Percentiles rank a stretch among this genome's conserved stretches.
These are phyloP conservation scores for Anas georgica DNA, from an alignment of 2,797 vertebrate species.

Conservation along the genomic window DNA sequence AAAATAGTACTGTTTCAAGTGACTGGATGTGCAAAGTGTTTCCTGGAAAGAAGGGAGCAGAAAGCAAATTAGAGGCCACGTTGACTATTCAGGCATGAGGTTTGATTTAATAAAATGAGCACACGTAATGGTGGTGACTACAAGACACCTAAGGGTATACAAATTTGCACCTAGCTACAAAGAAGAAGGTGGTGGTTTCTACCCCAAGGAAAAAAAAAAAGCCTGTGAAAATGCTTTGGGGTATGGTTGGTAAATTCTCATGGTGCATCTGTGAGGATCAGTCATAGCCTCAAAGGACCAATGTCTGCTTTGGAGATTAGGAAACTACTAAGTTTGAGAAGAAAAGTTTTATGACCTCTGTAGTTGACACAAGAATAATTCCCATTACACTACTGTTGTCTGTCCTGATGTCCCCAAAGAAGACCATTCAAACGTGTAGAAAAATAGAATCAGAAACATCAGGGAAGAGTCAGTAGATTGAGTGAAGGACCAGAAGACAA, in stretches of 20 bases:
- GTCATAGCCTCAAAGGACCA: background rate
- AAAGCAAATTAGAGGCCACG: background rate
- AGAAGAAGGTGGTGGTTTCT: background rate
- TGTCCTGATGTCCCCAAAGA: background rate
- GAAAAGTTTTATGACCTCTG: background rate
- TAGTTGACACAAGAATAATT: background rate
- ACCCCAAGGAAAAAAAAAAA: background rate
- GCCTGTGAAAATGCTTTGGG: background rate
- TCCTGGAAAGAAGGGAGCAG: background rate
- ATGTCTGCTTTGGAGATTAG: background rate
- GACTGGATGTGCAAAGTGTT: background rate
- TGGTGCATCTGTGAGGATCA: background rate
- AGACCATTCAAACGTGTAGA: background rate
- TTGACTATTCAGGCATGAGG: background rate
- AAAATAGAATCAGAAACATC: background rate
- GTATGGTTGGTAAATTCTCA: background rate
- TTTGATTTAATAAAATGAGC: background rate
- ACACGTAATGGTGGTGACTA: background rate
- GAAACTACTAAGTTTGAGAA: background rate
- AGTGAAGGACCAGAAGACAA: background rate
- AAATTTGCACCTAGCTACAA: background rate
- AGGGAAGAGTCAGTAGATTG: background rate
- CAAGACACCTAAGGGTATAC: background rate
- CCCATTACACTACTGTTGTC: background rate
- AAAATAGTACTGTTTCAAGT: background rate